Percentiles rank a stretch among this genome's conserved stretches.
phyloP scores from a whole-genome alignment of 2,797 vertebrate genomes.

The Tragopan temminckii region DNA sequence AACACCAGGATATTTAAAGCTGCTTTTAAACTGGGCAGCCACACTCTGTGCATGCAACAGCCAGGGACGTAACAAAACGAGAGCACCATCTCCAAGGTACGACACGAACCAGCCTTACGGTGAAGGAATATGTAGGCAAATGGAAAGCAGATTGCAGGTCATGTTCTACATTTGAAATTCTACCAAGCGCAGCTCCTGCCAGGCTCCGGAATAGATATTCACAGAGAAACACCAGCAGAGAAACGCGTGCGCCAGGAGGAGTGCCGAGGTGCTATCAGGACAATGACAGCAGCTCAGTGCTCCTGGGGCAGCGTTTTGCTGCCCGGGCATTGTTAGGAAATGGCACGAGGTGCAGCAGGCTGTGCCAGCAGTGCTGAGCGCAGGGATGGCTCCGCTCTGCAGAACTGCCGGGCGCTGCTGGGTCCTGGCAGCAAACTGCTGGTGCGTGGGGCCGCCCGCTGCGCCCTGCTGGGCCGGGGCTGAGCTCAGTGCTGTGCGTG shows the following conservation, averaged over 20 bases:
- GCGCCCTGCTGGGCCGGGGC: too few species aligned
- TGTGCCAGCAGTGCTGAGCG: not conserved
- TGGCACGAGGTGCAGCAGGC: fast-evolving
- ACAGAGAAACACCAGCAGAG: not conserved
- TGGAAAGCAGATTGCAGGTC: not conserved
- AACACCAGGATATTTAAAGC: not conserved
- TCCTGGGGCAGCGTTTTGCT: not conserved
- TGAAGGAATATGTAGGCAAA: not conserved
- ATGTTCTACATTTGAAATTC: not conserved
- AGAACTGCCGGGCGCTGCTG: too few species aligned
- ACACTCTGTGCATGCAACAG: fast-evolving
- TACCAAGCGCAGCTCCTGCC: not conserved
- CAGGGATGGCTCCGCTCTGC: not conserved
- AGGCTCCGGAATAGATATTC: not conserved
- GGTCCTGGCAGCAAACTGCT: not conserved
- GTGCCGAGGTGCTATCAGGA: not conserved
- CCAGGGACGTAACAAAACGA: fast-evolving
- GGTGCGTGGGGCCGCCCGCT: too few species aligned
- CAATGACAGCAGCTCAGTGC: fast-evolving
- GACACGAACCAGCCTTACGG: not conserved
- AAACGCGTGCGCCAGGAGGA: not conserved
- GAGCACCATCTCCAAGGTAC: not conserved
- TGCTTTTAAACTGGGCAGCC: fast-evolving
- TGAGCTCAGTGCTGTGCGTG: too few species aligned
- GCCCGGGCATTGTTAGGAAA: not conserved